Evolutionary conservation across 2,797 vertebrate species (phyloP), one percentile per base, ranked within the genome.

Genomic region (Melanotaenia nigrans): DNA sequence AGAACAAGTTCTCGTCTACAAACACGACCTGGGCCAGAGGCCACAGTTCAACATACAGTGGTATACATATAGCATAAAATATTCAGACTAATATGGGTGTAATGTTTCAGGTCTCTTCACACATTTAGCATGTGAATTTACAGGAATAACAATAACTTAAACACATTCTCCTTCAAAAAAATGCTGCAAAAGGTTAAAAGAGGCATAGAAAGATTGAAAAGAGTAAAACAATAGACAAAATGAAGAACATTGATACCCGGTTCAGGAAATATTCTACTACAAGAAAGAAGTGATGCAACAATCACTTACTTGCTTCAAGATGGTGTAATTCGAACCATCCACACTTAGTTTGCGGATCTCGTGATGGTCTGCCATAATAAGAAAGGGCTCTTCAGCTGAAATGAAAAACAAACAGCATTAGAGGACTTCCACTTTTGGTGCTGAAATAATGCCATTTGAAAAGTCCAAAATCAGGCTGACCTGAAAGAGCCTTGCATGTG

Each of bases 291-390:
- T 30, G 61, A 66, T 51, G 28, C 18, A 71, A 0, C 0, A 7
- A 28, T 62, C 14, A 9, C 75, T 79, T 85, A 98, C 98, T 96
- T 99, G 98, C 92, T 99, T 99, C 87, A 99, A 88, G 85, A 98
- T 96, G 83, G 97, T 99, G 89, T 99, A 99, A 91, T 99, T 99
- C 73, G 96, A 97, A 80, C 98, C 98, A 84, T 99, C 97, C 24
- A 97, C 96, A 83, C 96, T 99, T 85, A 99, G 96, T 95, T 98
- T 99, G 85, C 98, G 95, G 88, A 99, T 99, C 91, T 99, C 97
- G 76, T 99, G 97, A 91, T 98, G 97, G 92, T 99, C 97, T 24
- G 98, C 97, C 90, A 99, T 96, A 84, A 99, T 97, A 85, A 99
- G 95, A 87, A 99, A 97, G 47, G 98, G 97, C 76, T 99, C 98